These are phyloP conservation scores for Ochropleura leucogaster DNA, from an alignment of 2,888 invertebrate genomes.

Conservation along the genomic window DNA sequence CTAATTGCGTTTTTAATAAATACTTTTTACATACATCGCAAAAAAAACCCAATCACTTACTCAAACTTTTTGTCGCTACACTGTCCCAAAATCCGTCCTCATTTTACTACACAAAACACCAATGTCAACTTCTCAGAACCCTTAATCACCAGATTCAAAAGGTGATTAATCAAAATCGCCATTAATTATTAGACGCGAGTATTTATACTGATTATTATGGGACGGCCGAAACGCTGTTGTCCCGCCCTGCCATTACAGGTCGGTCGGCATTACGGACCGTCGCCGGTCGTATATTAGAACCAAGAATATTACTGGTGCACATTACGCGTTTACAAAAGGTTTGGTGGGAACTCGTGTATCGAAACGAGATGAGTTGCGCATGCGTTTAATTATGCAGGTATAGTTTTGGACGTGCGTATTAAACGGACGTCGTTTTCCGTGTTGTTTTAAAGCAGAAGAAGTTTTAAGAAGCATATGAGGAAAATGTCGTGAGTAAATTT, in stretches of 20 bases:
- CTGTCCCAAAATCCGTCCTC: conserved; percentile 24
- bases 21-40: neutral
- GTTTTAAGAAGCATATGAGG: no score
- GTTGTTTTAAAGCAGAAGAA: neutral
- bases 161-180: conserved; percentile 68
- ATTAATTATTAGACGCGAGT: conserved; percentile 67
- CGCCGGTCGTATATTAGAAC: conserved; percentile 63
- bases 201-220: conserved; percentile 70
- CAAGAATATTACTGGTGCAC: conserved; percentile 65
- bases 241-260: conserved; percentile 65
- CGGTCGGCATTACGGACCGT: conserved; percentile 60
- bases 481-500: no score
- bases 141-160: conserved; percentile 59
- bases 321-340: conserved; percentile 64
- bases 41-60: conserved; percentile 35
- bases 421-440: conserved; percentile 21
- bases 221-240: conserved; percentile 62
- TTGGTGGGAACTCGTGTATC: conserved; percentile 61
- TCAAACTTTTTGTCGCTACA: conserved; percentile 34
- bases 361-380: conserved; percentile 62
- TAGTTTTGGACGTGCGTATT: conserved; percentile 31
- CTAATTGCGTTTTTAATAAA: neutral
- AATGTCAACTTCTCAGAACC: conserved; percentile 66
- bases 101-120: conserved; percentile 48
- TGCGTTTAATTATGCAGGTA: conserved; percentile 58